These are phyloP conservation scores for Brotogeris chrysoptera DNA, from an alignment of 2,797 vertebrate species.

Conservation along the genomic window DNA sequence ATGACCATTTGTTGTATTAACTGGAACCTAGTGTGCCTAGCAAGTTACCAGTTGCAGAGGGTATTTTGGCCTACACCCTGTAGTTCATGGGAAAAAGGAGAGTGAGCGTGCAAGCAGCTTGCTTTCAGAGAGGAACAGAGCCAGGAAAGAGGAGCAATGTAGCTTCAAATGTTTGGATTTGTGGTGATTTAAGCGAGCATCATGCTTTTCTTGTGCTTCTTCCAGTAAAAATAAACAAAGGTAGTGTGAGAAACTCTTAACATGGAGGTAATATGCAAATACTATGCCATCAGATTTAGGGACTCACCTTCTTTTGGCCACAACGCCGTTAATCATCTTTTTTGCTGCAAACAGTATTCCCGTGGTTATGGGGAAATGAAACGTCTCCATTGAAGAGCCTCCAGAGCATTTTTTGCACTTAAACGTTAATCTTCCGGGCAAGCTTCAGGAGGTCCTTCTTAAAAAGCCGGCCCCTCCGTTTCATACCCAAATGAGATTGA, in stretches of 20 bases:
- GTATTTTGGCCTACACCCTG: slow-evolving; percentile 41
- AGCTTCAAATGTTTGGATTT: slow-evolving; percentile 44
- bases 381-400: neutral
- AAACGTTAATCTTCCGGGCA: neutral
- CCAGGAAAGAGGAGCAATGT: slow-evolving; percentile 37
- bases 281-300: neutral
- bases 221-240: slow-evolving; percentile 60
- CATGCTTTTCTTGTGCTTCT: slow-evolving; percentile 41
- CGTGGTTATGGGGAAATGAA: neutral
- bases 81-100: slow-evolving; percentile 47
- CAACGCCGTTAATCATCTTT: neutral
- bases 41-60: slow-evolving; percentile 29
- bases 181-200: neutral
- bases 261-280: neutral
- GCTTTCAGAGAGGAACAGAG: slow-evolving; percentile 33
- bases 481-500: neutral
- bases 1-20: neutral
- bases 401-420: slow-evolving; percentile 14
- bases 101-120: neutral
- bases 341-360: neutral
- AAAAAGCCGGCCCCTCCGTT: neutral
- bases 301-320: neutral
- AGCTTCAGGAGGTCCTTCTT: neutral
- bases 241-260: slow-evolving; percentile 43
- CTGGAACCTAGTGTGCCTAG: slow-evolving; percentile 11